These are phyloP conservation scores for Trachemys scripta DNA, from an alignment of 2,113 vertebrate species.

Conservation along the genomic window DNA sequence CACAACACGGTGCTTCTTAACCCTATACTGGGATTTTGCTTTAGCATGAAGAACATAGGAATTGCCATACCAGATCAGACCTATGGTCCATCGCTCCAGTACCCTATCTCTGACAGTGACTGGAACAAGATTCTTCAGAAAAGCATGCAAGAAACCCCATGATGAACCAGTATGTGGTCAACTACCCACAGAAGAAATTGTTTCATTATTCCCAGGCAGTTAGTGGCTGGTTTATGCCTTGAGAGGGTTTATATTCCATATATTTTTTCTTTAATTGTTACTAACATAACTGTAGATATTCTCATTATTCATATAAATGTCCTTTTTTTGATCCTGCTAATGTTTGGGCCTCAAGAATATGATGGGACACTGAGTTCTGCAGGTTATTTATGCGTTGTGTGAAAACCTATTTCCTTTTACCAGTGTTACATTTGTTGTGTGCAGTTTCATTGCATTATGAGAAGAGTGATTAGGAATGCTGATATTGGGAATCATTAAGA, in stretches of 20 bases:
- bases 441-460: background rate
- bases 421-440: background rate
- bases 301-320: background rate
- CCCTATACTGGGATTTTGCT: background rate
- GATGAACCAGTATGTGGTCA: background rate
- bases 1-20: rapidly evolving
- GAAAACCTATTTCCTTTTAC: background rate
- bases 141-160: background rate
- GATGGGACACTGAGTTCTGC: background rate
- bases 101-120: background rate
- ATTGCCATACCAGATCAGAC: background rate
- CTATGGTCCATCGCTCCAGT: background rate
- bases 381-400: background rate
- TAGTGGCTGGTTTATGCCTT: background rate
- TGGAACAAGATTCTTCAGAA: background rate
- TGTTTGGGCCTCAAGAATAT: background rate
- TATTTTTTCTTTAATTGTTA: background rate
- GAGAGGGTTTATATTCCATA: background rate
- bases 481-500: too few species aligned
- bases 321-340: background rate
- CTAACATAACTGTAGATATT: background rate
- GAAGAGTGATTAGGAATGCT: background rate
- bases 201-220: background rate
- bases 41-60: rapidly evolving
- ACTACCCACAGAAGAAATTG: background rate